Evolutionary conservation across 1,140 invertebrate species (phyloP).

Genomic region (Drosophila gunungcola): DNA sequence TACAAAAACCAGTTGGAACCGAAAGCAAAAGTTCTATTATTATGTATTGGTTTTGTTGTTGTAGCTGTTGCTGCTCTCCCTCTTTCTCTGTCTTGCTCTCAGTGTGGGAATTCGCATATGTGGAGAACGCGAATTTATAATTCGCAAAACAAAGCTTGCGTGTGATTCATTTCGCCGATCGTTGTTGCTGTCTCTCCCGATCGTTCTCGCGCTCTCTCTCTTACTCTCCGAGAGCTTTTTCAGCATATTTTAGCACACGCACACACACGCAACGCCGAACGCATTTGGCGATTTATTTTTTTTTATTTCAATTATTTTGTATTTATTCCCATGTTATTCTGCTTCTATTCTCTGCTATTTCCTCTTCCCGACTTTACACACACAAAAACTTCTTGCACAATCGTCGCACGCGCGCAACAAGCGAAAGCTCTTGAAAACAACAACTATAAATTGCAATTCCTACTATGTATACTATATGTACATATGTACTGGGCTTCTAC

Average conservation of each 20-base stretch:
- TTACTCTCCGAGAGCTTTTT: slow-evolving; percentile 67
- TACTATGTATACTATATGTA: slow-evolving; percentile 49
- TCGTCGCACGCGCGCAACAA: slow-evolving; percentile 75
- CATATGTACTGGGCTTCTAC: slow-evolving; percentile 27
- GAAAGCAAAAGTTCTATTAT: slow-evolving; percentile 84
- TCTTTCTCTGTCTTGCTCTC: slow-evolving; percentile 53
- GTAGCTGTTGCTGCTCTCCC: slow-evolving; percentile 29
- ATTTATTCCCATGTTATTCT: slow-evolving; percentile 40
- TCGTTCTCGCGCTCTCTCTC: slow-evolving; percentile 39
- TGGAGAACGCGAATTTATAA: slow-evolving; percentile 54
- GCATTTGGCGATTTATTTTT: slow-evolving; percentile 57
- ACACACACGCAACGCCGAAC: slow-evolving; percentile 56
- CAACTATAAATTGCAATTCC: slow-evolving; percentile 78
- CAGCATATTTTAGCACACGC: slow-evolving; percentile 52
- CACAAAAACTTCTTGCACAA: slow-evolving; percentile 67
- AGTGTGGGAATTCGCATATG: slow-evolving; percentile 50
- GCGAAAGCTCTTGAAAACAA: slow-evolving; percentile 74
- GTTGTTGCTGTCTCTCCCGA: slow-evolving; percentile 38
- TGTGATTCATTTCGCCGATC: slow-evolving; percentile 73
- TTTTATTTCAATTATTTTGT: slow-evolving; percentile 47
- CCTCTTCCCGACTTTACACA: slow-evolving; percentile 37
- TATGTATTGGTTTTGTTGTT: slow-evolving; percentile 53
- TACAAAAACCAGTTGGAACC: slow-evolving; percentile 76
- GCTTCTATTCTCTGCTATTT: slow-evolving; percentile 40
- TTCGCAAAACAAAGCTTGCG: slow-evolving; percentile 68